phyloP scores from a whole-genome alignment of 1,140 invertebrate species.

The Pectinophora gossypiella region DNA sequence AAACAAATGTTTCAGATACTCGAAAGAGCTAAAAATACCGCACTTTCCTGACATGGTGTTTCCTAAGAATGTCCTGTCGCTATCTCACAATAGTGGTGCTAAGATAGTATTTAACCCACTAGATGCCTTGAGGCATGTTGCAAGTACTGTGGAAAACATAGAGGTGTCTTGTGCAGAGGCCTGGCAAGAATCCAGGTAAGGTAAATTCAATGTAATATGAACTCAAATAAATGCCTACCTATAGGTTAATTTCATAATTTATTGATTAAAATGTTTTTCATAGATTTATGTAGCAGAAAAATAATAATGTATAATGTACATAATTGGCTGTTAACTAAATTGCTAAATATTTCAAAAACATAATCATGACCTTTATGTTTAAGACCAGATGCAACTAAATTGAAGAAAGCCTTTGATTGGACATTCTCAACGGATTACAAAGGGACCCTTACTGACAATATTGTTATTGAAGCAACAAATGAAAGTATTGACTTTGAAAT shows the following conservation, averaged over 20 bases:
- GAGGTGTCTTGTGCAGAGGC: constrained; percentile 92
- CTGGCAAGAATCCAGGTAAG: constrained; percentile 89
- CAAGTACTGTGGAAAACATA: constrained; percentile 85
- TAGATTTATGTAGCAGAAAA: no score
- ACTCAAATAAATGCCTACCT: no score
- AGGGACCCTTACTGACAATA: constrained; percentile 84
- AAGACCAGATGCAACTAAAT: constrained; percentile 81
- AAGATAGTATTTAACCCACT: constrained; percentile 91
- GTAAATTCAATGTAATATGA: no score
- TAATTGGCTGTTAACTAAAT: no score
- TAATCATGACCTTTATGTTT: no score
- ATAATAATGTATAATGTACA: no score
- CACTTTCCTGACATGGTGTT: constrained; percentile 99
- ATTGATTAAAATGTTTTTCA: no score
- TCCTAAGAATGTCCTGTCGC: constrained; percentile 87
- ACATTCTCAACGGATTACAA: constrained; percentile 97
- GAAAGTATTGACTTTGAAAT: constrained; percentile 93
- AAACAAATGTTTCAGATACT: constrained; percentile 87
- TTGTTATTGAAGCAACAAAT: constrained; percentile 78
- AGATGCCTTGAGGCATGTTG: constrained; percentile 91
- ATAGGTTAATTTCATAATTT: no score
- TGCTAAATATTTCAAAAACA: no score
- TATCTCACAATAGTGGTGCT: constrained; percentile 83
- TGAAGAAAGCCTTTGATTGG: constrained; percentile 96
- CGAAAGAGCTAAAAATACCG: constrained; percentile 85